phyloP scores from a whole-genome alignment of 2,113 vertebrate species.

The Odocoileus hemionus region DNA sequence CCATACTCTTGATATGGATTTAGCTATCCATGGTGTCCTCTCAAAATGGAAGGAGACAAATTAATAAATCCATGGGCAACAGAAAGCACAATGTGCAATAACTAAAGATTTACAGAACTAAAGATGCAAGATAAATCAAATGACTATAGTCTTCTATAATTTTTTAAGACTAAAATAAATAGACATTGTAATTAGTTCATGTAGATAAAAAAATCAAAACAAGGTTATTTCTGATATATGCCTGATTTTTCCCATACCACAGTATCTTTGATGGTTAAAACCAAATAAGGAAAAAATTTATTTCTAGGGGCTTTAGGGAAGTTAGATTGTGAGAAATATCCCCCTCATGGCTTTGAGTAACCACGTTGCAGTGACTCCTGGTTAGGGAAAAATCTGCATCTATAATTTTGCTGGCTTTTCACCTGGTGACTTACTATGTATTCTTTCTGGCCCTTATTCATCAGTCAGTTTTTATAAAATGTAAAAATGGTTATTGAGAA shows the following conservation, averaged over 20 bases:
- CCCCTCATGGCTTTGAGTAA: neutral
- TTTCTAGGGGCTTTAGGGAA: neutral
- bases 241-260: neutral
- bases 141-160: neutral
- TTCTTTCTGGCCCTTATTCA: neutral
- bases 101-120: conserved; percentile 7
- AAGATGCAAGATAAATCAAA: conserved; percentile 2
- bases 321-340: neutral
- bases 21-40: neutral
- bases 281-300: conserved; percentile 1
- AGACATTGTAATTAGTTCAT: neutral
- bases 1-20: neutral
- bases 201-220: conserved; percentile 4
- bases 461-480: conserved; percentile 27
- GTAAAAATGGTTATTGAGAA: neutral
- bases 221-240: conserved; percentile 17
- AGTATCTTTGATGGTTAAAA: conserved; percentile 19
- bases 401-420: neutral
- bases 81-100: neutral
- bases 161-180: neutral
- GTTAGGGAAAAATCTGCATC: neutral
- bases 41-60: neutral
- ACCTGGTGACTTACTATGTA: neutral
- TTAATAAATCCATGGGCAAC: neutral
- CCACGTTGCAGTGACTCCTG: neutral